Conservation (phyloP, 2,113 vertebrate genomes). For the Melanerpes aurifrons region DNA sequence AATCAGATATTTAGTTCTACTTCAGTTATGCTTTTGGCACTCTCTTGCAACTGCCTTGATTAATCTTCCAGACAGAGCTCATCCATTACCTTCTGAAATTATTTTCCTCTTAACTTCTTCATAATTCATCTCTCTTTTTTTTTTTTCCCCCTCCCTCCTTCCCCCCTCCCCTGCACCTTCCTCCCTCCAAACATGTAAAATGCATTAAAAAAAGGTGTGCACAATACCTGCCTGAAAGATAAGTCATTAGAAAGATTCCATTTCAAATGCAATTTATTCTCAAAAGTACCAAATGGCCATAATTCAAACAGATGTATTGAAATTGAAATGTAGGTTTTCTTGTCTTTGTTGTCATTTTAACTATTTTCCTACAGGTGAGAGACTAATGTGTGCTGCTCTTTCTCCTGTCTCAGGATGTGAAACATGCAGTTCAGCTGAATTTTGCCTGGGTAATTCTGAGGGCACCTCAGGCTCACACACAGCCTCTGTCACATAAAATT, state of each 20-base stretch:
- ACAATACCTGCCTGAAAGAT: constrained; percentile 76
- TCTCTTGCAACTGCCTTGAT: constrained; percentile 81
- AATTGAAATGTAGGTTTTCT: constrained; percentile 73
- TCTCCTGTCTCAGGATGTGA: constrained; percentile 33
- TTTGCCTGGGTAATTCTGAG: constrained; percentile 45
- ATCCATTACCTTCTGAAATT: constrained; percentile 85
- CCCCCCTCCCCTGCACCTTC: neutral
- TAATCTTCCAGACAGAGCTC: constrained; percentile 83
- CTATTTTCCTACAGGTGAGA: constrained; percentile 70
- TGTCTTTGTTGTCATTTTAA: constrained; percentile 75
- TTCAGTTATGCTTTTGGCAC: constrained; percentile 79
- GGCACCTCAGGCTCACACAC: neutral
- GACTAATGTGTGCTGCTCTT: constrained; percentile 34
- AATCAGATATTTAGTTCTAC: constrained; percentile 87
- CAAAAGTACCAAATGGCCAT: constrained; percentile 73
- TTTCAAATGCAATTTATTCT: constrained; percentile 79
- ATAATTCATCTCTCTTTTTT: constrained; percentile 76
- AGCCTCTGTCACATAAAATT: neutral
- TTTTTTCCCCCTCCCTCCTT: neutral
- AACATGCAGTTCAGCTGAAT: constrained; percentile 40
- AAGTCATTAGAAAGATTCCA: constrained; percentile 78
- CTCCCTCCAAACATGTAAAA: constrained; percentile 75
- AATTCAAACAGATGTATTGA: constrained; percentile 75
- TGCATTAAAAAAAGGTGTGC: constrained; percentile 72
- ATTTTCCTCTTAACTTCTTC: constrained; percentile 84